Percentiles rank a stretch among this genome's conserved stretches.
Evolutionary conservation across 1,140 invertebrate species (phyloP).

Genomic region (Coboldia fuscipes): DNA sequence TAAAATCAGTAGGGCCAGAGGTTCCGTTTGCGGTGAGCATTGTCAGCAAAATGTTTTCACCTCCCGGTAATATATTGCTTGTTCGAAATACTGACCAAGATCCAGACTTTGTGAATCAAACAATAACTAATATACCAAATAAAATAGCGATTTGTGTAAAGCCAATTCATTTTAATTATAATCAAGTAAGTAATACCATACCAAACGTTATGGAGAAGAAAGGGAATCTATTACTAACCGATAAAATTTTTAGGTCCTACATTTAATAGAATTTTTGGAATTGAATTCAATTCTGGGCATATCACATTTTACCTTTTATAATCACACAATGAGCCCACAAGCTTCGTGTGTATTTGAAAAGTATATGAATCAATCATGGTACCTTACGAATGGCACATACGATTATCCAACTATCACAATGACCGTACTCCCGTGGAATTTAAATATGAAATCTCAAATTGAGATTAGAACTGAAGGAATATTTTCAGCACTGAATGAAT

Average conservation of each 20-base stretch:
- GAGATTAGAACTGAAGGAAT: constrained; percentile 83
- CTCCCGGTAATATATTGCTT: constrained; percentile 37
- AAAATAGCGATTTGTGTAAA: constrained; percentile 80
- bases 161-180: constrained; percentile 78
- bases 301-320: constrained; percentile 80
- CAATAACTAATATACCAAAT: constrained; percentile 18
- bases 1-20: constrained; percentile 34
- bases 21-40: constrained; percentile 42
- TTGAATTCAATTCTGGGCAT: constrained; percentile 70
- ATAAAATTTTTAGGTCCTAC: constrained; percentile 33
- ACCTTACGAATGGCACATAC: neutral
- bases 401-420: constrained; percentile 34
- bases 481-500: constrained; percentile 84
- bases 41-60: constrained; percentile 28
- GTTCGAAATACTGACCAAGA: constrained; percentile 29
- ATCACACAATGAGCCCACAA: constrained; percentile 61
- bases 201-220: too few relatives aligned
- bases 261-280: constrained; percentile 83
- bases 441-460: constrained; percentile 71
- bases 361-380: too few relatives aligned
- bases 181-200: constrained; percentile 34
- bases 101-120: constrained; percentile 10
- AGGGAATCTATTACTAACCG: too few relatives aligned
- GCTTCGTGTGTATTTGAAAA: constrained; percentile 54
- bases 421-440: constrained; percentile 67